A percentile compares a stretch with the other conserved stretches of the same genome.
These are phyloP conservation scores for Apogon hyalosoma DNA, from an alignment of 2,797 vertebrate species.

Conservation along the genomic window DNA sequence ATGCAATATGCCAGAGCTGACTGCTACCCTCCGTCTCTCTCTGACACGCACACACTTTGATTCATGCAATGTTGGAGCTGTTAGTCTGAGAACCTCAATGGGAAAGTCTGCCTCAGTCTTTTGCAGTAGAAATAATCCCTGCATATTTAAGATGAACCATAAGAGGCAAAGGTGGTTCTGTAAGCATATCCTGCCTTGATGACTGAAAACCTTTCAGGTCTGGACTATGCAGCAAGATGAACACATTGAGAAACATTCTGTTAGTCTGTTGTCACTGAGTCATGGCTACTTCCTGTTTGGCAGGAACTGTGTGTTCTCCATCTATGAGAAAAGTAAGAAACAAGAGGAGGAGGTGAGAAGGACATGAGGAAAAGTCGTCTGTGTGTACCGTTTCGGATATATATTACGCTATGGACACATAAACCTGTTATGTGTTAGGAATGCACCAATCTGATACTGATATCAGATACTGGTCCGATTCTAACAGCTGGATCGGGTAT, in stretches of 20 bases:
- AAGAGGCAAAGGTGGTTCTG: background rate
- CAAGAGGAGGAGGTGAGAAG: slow-evolving; percentile 54
- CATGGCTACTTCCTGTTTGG: slow-evolving; percentile 57
- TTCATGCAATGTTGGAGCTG: slow-evolving; percentile 41
- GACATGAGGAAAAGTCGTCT: slow-evolving; percentile 45
- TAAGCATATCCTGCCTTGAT: slow-evolving; percentile 1
- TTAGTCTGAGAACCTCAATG: slow-evolving; percentile 12
- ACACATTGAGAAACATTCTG: slow-evolving; percentile 21
- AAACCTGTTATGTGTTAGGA: no score
- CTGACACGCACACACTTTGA: slow-evolving; percentile 38
- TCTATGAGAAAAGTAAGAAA: slow-evolving; percentile 40
- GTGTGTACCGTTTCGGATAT: background rate
- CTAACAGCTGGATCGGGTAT: no score
- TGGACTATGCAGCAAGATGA: slow-evolving; percentile 12
- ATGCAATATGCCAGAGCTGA: slow-evolving; percentile 55
- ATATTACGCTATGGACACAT: no score
- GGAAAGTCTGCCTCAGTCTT: slow-evolving; percentile 6
- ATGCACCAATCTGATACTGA: no score
- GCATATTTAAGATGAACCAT: background rate
- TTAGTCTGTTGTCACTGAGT: slow-evolving; percentile 55
- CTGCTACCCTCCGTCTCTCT: slow-evolving; percentile 34
- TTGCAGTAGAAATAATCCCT: background rate
- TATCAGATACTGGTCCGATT: no score
- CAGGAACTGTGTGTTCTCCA: slow-evolving; percentile 55
- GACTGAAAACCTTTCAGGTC: slow-evolving; percentile 7